Evolutionary conservation across 2,113 vertebrate species (phyloP).

Genomic region (Halcyon malimbica): DNA sequence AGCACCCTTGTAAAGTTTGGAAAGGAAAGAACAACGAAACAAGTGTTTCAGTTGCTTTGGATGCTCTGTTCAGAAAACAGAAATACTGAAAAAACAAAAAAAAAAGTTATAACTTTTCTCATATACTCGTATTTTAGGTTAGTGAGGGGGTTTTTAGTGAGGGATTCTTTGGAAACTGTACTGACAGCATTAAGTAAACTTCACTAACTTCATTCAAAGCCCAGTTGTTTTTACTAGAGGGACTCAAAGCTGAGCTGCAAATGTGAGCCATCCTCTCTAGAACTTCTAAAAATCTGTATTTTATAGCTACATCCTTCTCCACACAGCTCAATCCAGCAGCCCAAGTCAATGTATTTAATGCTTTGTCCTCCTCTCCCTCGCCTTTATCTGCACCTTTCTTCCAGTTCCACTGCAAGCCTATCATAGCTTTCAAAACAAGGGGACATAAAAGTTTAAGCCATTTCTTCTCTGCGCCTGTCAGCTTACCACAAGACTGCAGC

Average conservation of each 20-base stretch:
- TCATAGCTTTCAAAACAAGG: not conserved
- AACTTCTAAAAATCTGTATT: not conserved
- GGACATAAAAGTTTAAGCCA: not conserved
- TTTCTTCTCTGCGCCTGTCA: not conserved
- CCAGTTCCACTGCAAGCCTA: not conserved
- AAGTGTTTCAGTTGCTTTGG: not conserved
- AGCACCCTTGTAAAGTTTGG: not conserved
- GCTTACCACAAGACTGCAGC: not conserved
- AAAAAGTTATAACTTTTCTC: not conserved
- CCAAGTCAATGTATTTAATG: not conserved
- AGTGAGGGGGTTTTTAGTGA: not conserved
- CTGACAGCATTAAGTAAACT: not conserved
- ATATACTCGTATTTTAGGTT: not conserved
- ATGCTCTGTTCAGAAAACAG: not conserved
- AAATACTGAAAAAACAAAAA: not conserved
- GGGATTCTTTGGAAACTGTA: not conserved
- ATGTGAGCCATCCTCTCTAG: not conserved
- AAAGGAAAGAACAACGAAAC: conserved; percentile 32
- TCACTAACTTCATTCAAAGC: not conserved
- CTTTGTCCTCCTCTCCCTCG: not conserved
- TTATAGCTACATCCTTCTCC: not conserved
- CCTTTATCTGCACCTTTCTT: not conserved
- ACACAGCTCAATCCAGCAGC: not conserved
- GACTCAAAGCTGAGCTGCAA: not conserved
- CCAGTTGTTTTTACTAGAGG: not conserved